Percentiles rank a stretch among this genome's conserved stretches.
Evolutionary conservation across 2,888 invertebrate species (phyloP).

Genomic region (Trichopoda pennipes): DNA sequence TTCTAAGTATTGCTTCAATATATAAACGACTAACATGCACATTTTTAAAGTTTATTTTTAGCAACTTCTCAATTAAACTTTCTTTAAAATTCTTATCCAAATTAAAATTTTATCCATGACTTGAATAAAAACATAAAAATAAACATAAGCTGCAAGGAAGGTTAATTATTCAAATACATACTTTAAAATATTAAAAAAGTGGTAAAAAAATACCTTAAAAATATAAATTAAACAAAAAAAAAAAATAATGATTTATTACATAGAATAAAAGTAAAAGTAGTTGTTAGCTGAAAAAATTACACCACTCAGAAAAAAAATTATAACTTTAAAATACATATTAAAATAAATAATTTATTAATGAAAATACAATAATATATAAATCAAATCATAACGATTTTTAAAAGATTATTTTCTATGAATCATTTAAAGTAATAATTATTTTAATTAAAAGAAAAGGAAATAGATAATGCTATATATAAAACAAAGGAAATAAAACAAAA

Average conservation of each 20-base stretch:
- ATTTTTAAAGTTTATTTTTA: constrained; percentile 9
- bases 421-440: constrained; percentile 19
- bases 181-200: not conserved
- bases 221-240: too few relatives aligned
- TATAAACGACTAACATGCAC: constrained; percentile 34
- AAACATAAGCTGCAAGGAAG: constrained; percentile 55
- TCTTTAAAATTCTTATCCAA: not conserved
- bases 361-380: constrained; percentile 25
- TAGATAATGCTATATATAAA: constrained; percentile 60
- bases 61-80: not conserved
- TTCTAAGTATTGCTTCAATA: not conserved
- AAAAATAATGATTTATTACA: not conserved
- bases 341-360: constrained; percentile 10
- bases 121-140: not conserved
- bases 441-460: constrained; percentile 49
- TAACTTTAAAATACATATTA: not conserved
- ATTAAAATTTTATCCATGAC: not conserved
- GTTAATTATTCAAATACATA: not conserved
- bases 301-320: constrained; percentile 13
- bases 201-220: too few relatives aligned
- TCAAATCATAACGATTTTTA: constrained; percentile 43
- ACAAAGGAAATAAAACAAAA: too few relatives aligned
- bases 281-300: constrained; percentile 36
- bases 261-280: constrained; percentile 38
- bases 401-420: constrained; percentile 45